These are phyloP conservation scores for Lysiphlebus fabarum DNA, from an alignment of 1,140 invertebrate species.

Conservation along the genomic window DNA sequence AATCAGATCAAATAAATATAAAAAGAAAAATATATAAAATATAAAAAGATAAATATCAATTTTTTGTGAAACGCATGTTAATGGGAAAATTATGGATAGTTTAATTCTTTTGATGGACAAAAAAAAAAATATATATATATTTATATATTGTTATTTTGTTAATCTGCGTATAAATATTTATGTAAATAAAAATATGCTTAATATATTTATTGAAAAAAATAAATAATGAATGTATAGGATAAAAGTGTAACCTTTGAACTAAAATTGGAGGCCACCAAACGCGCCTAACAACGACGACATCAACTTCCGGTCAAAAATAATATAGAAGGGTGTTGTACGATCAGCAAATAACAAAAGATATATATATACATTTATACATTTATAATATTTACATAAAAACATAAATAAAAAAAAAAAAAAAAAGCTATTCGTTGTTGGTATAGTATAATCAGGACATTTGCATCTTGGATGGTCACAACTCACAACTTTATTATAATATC, in stretches of 20 bases:
- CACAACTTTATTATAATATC: background rate
- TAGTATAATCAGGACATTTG: constrained; percentile 30
- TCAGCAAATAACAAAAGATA: background rate
- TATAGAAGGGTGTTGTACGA: constrained; percentile 9
- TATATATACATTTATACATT: background rate
- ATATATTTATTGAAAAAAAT: background rate
- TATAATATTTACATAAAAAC: constrained; percentile 33
- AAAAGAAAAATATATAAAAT: too few species aligned
- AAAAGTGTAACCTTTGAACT: constrained; percentile 36
- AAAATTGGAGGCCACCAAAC: constrained; percentile 17
- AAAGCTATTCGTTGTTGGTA: constrained; percentile 20
- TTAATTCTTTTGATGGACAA: too few species aligned
- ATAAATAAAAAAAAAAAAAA: constrained; percentile 31
- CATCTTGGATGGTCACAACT: constrained; percentile 26
- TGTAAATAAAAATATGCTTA: background rate
- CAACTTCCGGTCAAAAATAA: constrained; percentile 31
- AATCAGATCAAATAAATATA: too few species aligned
- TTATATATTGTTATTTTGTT: too few species aligned
- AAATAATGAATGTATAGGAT: constrained; percentile 2
- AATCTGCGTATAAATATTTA: too few species aligned
- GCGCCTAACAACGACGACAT: constrained; percentile 28
- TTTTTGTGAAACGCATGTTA: too few species aligned
- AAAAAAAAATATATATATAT: too few species aligned
- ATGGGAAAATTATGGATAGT: too few species aligned
- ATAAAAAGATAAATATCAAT: too few species aligned